Evolutionary conservation across 2,113 vertebrate genomes (phyloP), one percentile per base, ranked within the genome.

Genomic region (Talpa occidentalis): DNA sequence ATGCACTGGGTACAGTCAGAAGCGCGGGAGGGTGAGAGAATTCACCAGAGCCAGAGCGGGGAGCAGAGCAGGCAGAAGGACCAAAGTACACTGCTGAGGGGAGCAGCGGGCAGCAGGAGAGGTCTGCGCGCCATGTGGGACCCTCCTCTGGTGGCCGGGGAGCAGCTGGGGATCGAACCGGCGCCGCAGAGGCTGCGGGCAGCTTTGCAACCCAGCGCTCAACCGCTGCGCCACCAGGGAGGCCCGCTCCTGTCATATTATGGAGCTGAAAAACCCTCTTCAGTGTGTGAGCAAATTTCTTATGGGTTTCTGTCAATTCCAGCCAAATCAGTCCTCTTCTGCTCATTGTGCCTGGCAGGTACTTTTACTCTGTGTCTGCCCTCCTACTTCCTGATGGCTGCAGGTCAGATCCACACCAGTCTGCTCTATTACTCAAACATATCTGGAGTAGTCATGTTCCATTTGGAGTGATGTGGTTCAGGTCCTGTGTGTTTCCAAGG

Each of bases 351-450:
- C 72, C 42, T 80, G 9, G 28, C 62, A 19, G 62, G 5, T 12
- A 21, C 40, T 44, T 10, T 44, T 16, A 17, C 9, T 56, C 32
- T 54, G 1, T 5, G 2, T 69, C 66, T 40, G 24, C 6, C 4
- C 11, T 59, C 24, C 10, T 6, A 2, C 7, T 6, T 54, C 15
- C 2, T 2, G 1, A 9, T 7, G 17, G 4, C 59, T 44, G 12
- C 42, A 59, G 37, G 15, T 64, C 24, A 11, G 24, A 4, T 30
- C 35, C 42, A 47, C 22, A 62, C 35, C 1, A 30, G 69, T 47
- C 14, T 30, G 0, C 80, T 67, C 40, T 32, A 0, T 73, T 24
- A 16, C n/a, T 11, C 19, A 40, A 11, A 21, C 21, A 5, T 28
- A 16, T 32, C 60, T 6, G 59, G 21, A 73, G 21, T 52, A 62